These are phyloP conservation scores for Semibalanus balanoides DNA, from an alignment of 1,140 invertebrate genomes.

Conservation along the genomic window DNA sequence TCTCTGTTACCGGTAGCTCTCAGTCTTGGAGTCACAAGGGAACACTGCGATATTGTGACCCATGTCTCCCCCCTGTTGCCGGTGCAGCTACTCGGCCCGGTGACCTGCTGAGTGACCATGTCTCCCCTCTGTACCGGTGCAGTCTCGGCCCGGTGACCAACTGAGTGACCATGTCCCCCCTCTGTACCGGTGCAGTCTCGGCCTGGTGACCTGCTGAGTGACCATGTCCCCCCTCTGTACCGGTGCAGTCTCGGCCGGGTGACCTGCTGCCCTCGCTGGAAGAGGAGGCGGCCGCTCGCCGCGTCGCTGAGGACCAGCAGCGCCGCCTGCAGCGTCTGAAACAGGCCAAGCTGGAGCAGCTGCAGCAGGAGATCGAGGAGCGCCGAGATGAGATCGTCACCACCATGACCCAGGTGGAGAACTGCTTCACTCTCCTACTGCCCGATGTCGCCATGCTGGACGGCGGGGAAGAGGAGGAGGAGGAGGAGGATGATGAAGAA, in stretches of 20 bases:
- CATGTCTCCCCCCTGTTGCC: too few species aligned
- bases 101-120: too few species aligned
- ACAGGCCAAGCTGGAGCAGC: neutral
- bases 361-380: neutral
- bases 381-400: neutral
- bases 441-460: conserved; percentile 14
- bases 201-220: neutral
- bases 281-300: neutral
- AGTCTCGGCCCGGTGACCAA: too few species aligned
- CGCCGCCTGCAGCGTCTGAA: neutral
- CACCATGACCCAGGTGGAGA: conserved; percentile 7
- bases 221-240: too few species aligned
- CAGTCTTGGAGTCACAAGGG: too few species aligned
- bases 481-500: neutral
- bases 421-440: conserved; percentile 7
- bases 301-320: neutral
- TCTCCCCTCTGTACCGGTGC: too few species aligned
- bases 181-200: neutral
- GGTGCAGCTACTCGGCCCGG: too few species aligned
- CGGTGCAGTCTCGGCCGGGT: neutral
- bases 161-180: too few species aligned
- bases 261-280: neutral
- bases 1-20: too few species aligned
- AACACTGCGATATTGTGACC: too few species aligned
- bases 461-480: conserved; percentile 16